Evolutionary conservation across 2,113 vertebrate species (phyloP).

Genomic region (Pangasianodon hypophthalmus): DNA sequence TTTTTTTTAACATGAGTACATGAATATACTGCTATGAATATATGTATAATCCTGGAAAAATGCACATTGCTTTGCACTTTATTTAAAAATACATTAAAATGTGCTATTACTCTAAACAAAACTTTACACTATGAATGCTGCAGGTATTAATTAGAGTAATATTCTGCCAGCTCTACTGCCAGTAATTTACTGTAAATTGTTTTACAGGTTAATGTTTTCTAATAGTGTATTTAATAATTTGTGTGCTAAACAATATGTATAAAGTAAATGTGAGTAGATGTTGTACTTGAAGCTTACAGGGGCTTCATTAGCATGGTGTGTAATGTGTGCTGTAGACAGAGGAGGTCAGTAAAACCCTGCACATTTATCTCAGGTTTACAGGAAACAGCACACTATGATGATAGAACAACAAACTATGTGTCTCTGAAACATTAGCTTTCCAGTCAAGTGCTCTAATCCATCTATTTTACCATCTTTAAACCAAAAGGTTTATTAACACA

Average conservation of each 20-base stretch:
- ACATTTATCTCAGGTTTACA: neutral
- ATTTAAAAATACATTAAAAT: too few species aligned
- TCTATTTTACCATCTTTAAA: neutral
- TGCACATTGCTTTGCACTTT: neutral
- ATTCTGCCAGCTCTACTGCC: neutral
- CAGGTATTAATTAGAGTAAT: neutral
- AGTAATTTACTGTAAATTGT: neutral
- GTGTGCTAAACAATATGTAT: neutral
- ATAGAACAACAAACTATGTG: neutral
- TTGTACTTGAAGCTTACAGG: neutral
- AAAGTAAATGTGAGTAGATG: neutral
- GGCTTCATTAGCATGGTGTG: neutral
- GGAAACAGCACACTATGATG: neutral
- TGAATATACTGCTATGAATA: neutral
- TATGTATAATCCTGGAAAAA: neutral
- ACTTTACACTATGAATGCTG: too few species aligned
- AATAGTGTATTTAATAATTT: neutral
- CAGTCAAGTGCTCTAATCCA: neutral
- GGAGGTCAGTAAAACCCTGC: neutral
- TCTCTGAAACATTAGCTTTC: neutral
- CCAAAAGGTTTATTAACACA: neutral
- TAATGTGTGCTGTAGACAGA: neutral
- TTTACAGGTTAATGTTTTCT: neutral
- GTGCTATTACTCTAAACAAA: too few species aligned
- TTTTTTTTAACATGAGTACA: neutral